Percentiles rank a stretch among this genome's conserved stretches.
phyloP scores from a whole-genome alignment of 2,797 vertebrate genomes.

The Thalassophryne amazonica region DNA sequence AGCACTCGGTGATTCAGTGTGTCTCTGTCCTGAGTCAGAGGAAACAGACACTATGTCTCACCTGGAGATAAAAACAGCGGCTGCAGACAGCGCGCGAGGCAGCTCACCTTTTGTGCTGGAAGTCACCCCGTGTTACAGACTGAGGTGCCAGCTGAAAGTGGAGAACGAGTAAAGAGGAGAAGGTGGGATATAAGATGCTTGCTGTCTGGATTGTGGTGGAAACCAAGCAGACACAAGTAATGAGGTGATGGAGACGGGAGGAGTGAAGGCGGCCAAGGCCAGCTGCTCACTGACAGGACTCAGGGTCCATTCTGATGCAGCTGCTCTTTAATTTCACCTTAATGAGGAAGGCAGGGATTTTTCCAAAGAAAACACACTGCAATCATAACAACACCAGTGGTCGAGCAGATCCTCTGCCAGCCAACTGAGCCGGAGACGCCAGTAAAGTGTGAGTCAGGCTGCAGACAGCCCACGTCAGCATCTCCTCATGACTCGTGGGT shows the following conservation, averaged over 20 bases:
- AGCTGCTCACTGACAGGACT: conserved; percentile 1
- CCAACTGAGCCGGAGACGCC: too few relatives aligned
- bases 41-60: conserved; percentile 8
- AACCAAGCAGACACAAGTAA: not conserved
- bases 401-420: too few relatives aligned
- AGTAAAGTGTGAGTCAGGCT: too few relatives aligned
- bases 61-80: conserved; percentile 22
- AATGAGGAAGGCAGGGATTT: conserved; percentile 7
- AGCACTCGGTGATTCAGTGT: conserved; percentile 21
- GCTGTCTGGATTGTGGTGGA: conserved; percentile 1
- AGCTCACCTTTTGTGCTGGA: conserved; percentile 8
- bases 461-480: too few relatives aligned
- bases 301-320: too few relatives aligned
- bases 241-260: not conserved
- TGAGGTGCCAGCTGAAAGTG: not conserved
- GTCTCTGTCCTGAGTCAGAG: conserved; percentile 1
- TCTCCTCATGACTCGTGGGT: too few relatives aligned
- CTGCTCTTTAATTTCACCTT: conserved; percentile 4
- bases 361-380: conserved; percentile 3
- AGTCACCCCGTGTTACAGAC: conserved; percentile 45
- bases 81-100: conserved; percentile 13
- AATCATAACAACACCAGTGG: too few relatives aligned
- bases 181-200: not conserved
- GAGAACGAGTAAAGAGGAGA: not conserved
- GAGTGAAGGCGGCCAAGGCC: not conserved